Percentiles rank a stretch among this genome's conserved stretches.
These are phyloP conservation scores for Ceyx cyanopectus DNA, from an alignment of 2,113 vertebrate genomes.

Conservation along the genomic window DNA sequence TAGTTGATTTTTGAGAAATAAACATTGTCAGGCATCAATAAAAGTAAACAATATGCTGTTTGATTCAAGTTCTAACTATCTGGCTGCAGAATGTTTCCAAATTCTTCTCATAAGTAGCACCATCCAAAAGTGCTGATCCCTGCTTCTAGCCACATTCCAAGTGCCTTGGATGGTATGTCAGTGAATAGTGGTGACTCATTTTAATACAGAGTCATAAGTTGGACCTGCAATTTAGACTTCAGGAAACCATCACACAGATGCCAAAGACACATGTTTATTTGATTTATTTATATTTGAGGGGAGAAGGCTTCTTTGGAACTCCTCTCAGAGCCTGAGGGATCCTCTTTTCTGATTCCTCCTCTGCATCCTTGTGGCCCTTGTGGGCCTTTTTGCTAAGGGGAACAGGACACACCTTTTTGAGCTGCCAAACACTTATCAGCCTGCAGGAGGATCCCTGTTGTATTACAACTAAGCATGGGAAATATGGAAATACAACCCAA, in stretches of 20 bases:
- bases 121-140: conserved; percentile 30
- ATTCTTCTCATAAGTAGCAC: conserved; percentile 42
- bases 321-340: background rate
- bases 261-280: conserved; percentile 47
- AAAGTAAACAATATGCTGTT: conserved; percentile 36
- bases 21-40: conserved; percentile 42
- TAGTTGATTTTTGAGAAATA: conserved; percentile 48
- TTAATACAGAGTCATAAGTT: conserved; percentile 41
- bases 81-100: conserved; percentile 52
- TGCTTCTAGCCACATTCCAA: conserved; percentile 52
- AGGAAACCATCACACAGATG: background rate
- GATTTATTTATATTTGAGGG: conserved; percentile 34
- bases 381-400: conserved; percentile 41
- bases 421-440: background rate
- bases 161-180: conserved; percentile 3
- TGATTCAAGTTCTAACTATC: conserved; percentile 36
- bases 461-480: background rate
- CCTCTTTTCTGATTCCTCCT: conserved; percentile 34
- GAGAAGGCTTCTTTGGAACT: conserved; percentile 13
- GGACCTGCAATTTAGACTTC: conserved; percentile 13
- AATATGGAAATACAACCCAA: background rate
- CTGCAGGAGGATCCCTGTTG: background rate
- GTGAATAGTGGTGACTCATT: conserved; percentile 21
- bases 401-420: conserved; percentile 26
- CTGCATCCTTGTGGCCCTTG: conserved; percentile 51